These are phyloP conservation scores for Thaumatotibia leucotreta DNA, from an alignment of 1,140 invertebrate species.

Conservation along the genomic window DNA sequence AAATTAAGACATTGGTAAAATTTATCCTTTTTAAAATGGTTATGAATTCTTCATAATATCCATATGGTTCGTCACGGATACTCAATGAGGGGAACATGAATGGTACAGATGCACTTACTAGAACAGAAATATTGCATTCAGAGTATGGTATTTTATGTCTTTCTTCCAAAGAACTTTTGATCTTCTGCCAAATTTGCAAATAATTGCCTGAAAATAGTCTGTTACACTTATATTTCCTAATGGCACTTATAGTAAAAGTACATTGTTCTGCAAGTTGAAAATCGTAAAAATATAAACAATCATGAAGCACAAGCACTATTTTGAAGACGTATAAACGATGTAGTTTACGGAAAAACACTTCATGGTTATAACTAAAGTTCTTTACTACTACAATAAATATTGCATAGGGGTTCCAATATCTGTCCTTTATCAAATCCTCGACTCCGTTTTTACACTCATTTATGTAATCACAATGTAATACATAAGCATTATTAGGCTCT, in stretches of 20 bases:
- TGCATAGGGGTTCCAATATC: not conserved
- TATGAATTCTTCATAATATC: not conserved
- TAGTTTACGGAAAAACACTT: not conserved
- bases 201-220: not conserved
- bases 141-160: not conserved
- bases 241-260: not conserved
- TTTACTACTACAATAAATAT: not conserved
- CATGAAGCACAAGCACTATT: not conserved
- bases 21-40: not conserved
- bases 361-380: not conserved
- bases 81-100: not conserved
- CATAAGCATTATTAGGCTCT: not conserved
- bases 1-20: not conserved
- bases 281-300: not conserved
- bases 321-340: conserved; percentile 7
- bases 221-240: not conserved
- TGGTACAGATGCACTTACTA: not conserved
- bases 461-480: not conserved
- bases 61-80: not conserved
- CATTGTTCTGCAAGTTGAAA: not conserved
- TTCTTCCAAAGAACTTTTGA: not conserved
- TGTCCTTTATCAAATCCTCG: not conserved
- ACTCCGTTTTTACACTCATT: not conserved
- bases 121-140: not conserved
- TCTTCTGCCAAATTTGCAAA: not conserved